Evolutionary conservation across 2,113 vertebrate species (phyloP), one percentile per base, ranked within the genome.

Genomic region (Mesitornis unicolor): DNA sequence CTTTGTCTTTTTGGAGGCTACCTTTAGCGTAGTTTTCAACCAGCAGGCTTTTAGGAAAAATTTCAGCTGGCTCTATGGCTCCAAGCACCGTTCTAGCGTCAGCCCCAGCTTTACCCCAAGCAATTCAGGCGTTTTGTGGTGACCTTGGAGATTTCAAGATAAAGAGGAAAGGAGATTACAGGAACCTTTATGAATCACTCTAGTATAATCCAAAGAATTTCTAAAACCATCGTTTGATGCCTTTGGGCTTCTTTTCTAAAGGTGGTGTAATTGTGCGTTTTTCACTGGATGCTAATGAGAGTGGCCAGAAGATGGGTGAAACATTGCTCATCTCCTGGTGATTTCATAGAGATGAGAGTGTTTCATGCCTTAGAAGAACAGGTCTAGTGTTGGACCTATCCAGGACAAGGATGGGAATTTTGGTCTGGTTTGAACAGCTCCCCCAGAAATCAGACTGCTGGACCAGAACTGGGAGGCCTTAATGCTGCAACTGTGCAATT

Each of bases 111-210:
- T 59, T 79, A 85, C 89, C 82, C 33, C 11, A 0, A 84, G 94
- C 65, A 84, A 43, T 48, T 43, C 91, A 96, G 69, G 89, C 84
- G 50, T 94, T 97, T 89, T 94, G 87, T 95, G 96, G 95, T 89
- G 89, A 82, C 93, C 94, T 93, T 6, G 29, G 83, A 92, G 95
- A 97, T 97, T 63, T 92, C 40, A 38, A 89, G 95, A 97, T 97
- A 95, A 77, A 87, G 89, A 77, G 78, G 61, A 75, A 91, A 91
- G 50, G 40, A 96, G 94, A 96, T 95, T 95, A 90, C 19, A 48
- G 82, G 70, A 87, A 69, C 61, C 91, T 97, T 94, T 96, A 74
- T 96, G 96, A 97, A 96, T 97, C 95, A 97, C 60, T 74, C 53
- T 26, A 24, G 50, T 85, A 88, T 50, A 65, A 96, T 96, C 59